Conservation (phyloP, 2,888 invertebrate species). For the Gasteruption jaculator region DNA sequence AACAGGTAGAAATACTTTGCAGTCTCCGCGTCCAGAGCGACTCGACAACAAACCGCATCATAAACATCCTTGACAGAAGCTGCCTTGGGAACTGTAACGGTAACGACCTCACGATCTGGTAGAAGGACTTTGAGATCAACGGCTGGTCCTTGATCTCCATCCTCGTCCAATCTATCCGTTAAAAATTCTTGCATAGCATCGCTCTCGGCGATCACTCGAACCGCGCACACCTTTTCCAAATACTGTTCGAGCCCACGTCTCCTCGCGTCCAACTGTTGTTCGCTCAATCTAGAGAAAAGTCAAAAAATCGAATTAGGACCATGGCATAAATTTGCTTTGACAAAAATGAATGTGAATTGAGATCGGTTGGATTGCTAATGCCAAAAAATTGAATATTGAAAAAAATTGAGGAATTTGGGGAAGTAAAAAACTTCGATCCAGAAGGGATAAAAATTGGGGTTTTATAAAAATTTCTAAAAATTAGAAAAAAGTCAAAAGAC, state of each 20-base stretch:
- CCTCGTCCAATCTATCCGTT: conserved; percentile 80
- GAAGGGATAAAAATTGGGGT: not conserved
- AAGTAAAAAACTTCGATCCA: not conserved
- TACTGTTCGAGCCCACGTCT: conserved; percentile 95
- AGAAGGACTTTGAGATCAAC: conserved; percentile 80
- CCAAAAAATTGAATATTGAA: too few species aligned
- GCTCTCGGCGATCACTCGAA: conserved; percentile 95
- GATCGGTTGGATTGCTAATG: too few species aligned
- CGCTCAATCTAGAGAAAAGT: conserved; percentile 79
- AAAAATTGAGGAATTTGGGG: too few species aligned
- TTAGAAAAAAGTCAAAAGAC: too few species aligned
- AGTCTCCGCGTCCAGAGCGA: conserved; percentile 74
- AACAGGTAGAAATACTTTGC: conserved; percentile 92
- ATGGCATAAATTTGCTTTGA: too few species aligned
- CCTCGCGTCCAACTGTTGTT: conserved; percentile 93
- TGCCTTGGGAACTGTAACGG: conserved; percentile 83
- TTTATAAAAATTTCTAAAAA: conserved; percentile 46
- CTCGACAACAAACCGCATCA: conserved; percentile 78
- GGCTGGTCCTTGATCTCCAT: conserved; percentile 65
- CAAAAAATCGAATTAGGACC: too few species aligned
- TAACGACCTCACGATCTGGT: conserved; percentile 86
- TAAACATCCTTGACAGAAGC: conserved; percentile 90
- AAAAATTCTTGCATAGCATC: conserved; percentile 97
- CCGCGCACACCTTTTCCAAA: conserved; percentile 96
- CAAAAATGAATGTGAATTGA: too few species aligned